Evolutionary conservation across 1,140 invertebrate genomes (phyloP).

Genomic region (Diploscapter pachys): DNA sequence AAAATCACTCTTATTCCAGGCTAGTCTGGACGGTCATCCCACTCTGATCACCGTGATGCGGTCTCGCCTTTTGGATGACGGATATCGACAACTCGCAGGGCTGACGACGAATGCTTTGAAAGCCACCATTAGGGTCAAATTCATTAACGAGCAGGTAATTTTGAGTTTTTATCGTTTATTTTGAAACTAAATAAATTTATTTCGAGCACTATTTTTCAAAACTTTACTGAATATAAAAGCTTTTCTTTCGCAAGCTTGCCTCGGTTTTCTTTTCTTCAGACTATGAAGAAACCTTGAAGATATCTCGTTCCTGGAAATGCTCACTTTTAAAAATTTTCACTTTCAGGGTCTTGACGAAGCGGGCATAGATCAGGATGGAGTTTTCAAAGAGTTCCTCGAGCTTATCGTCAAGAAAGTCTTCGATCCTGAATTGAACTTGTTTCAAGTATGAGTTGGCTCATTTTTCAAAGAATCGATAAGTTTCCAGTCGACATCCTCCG

Average conservation of each 20-base stretch:
- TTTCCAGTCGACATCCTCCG: conserved; percentile 76
- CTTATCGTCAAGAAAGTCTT: conserved; percentile 95
- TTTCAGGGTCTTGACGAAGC: conserved; percentile 90
- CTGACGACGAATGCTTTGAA: conserved; percentile 81
- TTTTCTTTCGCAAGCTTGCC: too few relatives aligned
- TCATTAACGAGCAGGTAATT: conserved; percentile 79
- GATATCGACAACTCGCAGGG: conserved; percentile 85
- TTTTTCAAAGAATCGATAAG: too few relatives aligned
- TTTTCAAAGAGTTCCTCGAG: conserved; percentile 96
- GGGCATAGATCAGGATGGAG: conserved; percentile 98
- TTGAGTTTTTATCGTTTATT: conserved; percentile 30
- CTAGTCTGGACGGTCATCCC: conserved; percentile 65
- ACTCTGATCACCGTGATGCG: conserved; percentile 62
- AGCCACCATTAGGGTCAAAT: conserved; percentile 88
- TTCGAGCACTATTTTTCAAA: too few relatives aligned
- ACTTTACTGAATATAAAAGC: too few relatives aligned
- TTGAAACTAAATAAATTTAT: not conserved
- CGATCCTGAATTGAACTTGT: conserved; percentile 92
- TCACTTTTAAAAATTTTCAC: too few relatives aligned
- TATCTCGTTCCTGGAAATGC: too few relatives aligned
- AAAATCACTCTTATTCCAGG: conserved; percentile 71
- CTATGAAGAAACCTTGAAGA: too few relatives aligned
- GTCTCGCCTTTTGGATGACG: conserved; percentile 36
- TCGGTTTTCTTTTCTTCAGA: too few relatives aligned
- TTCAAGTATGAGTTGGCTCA: conserved; percentile 59